phyloP scores from a whole-genome alignment of 2,888 invertebrate species.

The Ormia ochracea region DNA sequence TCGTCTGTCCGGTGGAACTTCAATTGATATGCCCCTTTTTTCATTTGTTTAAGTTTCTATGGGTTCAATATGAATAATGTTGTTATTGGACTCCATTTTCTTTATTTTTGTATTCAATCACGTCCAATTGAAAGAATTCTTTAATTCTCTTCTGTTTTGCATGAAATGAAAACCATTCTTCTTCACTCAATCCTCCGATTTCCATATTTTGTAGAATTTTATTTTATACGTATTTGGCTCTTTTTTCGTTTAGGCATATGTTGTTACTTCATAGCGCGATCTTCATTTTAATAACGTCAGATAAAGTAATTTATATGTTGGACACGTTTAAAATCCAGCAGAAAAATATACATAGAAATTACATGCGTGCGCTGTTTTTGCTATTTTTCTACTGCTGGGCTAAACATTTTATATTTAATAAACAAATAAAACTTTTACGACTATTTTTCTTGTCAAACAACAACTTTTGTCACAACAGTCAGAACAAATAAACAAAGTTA shows the following conservation, averaged over 20 bases:
- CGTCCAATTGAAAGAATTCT: conserved; percentile 41
- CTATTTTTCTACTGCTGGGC: conserved; percentile 27
- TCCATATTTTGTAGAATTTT: conserved; percentile 33
- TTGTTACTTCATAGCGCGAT: not conserved
- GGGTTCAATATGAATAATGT: conserved; percentile 6
- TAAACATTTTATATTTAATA: conserved; percentile 26
- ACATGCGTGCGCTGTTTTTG: conserved; percentile 10
- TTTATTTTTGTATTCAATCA: conserved; percentile 43
- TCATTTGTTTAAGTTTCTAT: not conserved
- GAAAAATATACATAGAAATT: conserved; percentile 28
- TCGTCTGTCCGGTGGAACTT: not conserved
- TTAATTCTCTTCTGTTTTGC: conserved; percentile 2
- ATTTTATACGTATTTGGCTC: conserved; percentile 12
- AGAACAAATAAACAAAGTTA: conserved; percentile 7
- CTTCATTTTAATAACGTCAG: conserved; percentile 8
- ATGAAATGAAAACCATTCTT: conserved; percentile 11
- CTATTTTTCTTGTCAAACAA: conserved; percentile 7
- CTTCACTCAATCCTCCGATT: conserved; percentile 7
- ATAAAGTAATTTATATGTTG: conserved; percentile 41
- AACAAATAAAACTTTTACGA: conserved; percentile 19
- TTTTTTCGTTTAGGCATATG: conserved; percentile 8
- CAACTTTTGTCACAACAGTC: conserved; percentile 8
- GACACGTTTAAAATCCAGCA: conserved; percentile 46
- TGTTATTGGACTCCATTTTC: conserved; percentile 33
- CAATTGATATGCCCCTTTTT: not conserved